Conservation (phyloP, 2,888 invertebrate species). For the Myathropa florea region DNA sequence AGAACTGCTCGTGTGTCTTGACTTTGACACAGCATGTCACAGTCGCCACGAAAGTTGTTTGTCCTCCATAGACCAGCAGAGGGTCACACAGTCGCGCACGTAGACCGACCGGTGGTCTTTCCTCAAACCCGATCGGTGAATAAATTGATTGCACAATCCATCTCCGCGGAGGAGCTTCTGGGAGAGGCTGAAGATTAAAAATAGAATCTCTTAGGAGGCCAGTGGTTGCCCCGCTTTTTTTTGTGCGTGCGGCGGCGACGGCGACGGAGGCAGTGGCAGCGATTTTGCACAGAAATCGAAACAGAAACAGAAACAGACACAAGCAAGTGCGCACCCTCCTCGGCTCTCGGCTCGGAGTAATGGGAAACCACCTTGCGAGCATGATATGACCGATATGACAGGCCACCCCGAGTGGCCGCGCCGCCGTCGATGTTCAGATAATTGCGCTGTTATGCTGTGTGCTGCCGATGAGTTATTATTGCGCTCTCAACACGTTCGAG, state of each 20-base stretch:
- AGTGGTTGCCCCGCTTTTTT: not conserved
- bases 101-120: not conserved
- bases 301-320: not conserved
- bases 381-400: slow-evolving; percentile 44
- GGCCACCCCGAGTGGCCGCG: slow-evolving; percentile 27
- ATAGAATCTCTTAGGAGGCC: slow-evolving; percentile 56
- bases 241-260: not conserved
- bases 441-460: slow-evolving; percentile 7
- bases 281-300: too few relatives aligned
- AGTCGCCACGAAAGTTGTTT: not conserved
- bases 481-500: slow-evolving; percentile 4
- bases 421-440: not conserved
- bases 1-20: slow-evolving; percentile 6
- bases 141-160: slow-evolving; percentile 42
- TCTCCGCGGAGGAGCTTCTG: slow-evolving; percentile 4
- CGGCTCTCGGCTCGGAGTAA: slow-evolving; percentile 18
- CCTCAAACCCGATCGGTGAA: not conserved
- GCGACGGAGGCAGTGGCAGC: too few relatives aligned
- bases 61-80: not conserved
- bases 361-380: slow-evolving; percentile 53
- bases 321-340: slow-evolving; percentile 21
- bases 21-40: slow-evolving; percentile 46
- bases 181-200: slow-evolving; percentile 46
- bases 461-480: slow-evolving; percentile 32
- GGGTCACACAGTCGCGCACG: not conserved